Conservation (phyloP, 2,797 vertebrate species). For the Sitta carolinensis region DNA sequence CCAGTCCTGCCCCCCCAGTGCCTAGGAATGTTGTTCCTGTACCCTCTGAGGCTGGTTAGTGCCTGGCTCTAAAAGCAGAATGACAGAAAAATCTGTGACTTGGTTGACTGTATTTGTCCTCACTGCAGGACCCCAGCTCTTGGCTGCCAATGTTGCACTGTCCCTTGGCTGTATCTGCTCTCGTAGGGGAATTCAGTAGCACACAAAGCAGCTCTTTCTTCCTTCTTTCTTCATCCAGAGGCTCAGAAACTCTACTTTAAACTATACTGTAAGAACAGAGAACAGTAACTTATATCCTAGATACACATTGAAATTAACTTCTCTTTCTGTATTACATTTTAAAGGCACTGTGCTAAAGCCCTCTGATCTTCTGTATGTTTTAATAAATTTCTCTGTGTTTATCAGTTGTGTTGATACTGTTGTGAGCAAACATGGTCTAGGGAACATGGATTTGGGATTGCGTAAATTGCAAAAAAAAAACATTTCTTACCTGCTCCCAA, state of each 20-base stretch:
- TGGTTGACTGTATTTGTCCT: rapidly evolving
- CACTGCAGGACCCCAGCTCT: not conserved
- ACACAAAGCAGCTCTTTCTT: not conserved
- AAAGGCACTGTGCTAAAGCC: not conserved
- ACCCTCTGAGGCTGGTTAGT: not conserved
- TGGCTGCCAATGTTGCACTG: not conserved
- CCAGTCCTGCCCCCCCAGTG: not conserved
- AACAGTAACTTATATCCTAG: not conserved
- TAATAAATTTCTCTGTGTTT: not conserved
- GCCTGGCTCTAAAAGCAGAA: not conserved
- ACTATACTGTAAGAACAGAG: not conserved
- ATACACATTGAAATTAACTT: not conserved
- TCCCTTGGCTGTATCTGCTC: not conserved
- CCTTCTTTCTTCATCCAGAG: not conserved
- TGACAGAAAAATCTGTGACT: not conserved
- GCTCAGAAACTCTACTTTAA: not conserved
- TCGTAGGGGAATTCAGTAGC: not conserved
- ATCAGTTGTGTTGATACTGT: not conserved
- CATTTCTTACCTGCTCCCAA: not conserved
- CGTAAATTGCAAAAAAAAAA: not conserved
- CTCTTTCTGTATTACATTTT: not conserved
- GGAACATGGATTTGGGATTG: not conserved
- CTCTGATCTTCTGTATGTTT: not conserved
- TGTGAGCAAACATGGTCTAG: not conserved
- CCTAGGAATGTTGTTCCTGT: not conserved